phyloP scores from a whole-genome alignment of 2,113 vertebrate species.

The Chloroceryle aenea region DNA sequence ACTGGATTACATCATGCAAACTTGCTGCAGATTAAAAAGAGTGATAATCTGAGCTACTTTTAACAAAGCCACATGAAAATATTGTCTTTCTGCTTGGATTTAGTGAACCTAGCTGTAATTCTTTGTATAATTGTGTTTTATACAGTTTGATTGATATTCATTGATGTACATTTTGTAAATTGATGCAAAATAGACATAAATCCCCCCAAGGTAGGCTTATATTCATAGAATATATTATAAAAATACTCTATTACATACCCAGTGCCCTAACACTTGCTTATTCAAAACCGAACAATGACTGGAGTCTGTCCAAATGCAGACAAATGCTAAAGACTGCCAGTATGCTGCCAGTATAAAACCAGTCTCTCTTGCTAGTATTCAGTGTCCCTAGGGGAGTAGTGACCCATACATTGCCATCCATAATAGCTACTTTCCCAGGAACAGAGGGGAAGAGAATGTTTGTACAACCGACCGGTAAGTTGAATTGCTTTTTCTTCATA shows the following conservation, averaged over 20 bases:
- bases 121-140: not conserved
- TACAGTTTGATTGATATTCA: not conserved
- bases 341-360: slow-evolving; percentile 56
- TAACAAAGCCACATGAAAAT: not conserved
- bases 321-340: slow-evolving; percentile 38
- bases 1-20: not conserved
- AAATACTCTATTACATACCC: not conserved
- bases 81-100: not conserved
- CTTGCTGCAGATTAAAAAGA: not conserved
- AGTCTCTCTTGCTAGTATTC: slow-evolving; percentile 37
- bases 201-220: not conserved
- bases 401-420: not conserved
- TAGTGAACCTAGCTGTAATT: not conserved
- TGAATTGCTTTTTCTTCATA: slow-evolving; percentile 28
- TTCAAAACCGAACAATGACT: slow-evolving; percentile 63
- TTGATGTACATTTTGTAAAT: not conserved
- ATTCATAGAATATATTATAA: not conserved
- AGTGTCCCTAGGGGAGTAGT: slow-evolving; percentile 55
- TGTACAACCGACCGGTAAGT: slow-evolving; percentile 33
- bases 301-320: slow-evolving; percentile 47
- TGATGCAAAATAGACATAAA: not conserved
- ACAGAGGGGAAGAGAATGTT: slow-evolving; percentile 30
- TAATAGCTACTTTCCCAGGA: slow-evolving; percentile 50
- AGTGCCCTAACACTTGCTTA: not conserved
- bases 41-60: not conserved